Conservation (phyloP, 2,113 vertebrate species). For the Ginglymostoma cirratum region DNA sequence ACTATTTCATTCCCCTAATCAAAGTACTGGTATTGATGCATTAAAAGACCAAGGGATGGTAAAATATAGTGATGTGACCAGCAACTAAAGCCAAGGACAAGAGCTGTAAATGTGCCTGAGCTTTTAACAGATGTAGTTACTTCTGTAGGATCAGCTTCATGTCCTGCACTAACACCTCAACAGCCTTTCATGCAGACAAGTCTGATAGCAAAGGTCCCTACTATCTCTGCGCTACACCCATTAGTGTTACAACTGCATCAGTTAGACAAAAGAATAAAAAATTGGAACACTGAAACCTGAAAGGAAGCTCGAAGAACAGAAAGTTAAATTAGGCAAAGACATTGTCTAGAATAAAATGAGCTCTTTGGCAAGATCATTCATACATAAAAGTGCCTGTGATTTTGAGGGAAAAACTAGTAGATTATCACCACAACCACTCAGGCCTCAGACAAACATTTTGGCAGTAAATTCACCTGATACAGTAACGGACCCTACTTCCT, state of each 20-base stretch:
- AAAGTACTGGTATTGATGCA: slow-evolving; percentile 52
- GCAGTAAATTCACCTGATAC: slow-evolving; percentile 73
- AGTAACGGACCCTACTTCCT: slow-evolving; percentile 68
- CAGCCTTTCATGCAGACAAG: background rate
- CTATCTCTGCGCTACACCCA: slow-evolving; percentile 44
- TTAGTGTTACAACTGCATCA: slow-evolving; percentile 51
- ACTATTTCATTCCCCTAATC: slow-evolving; percentile 53
- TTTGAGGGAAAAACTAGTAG: slow-evolving; percentile 68
- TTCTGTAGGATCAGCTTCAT: slow-evolving; percentile 53
- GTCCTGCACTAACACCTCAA: slow-evolving; percentile 42
- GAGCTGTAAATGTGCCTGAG: slow-evolving; percentile 59
- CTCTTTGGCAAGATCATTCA: slow-evolving; percentile 29
- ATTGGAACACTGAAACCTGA: slow-evolving; percentile 47
- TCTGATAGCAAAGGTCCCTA: slow-evolving; percentile 39
- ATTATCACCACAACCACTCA: slow-evolving; percentile 65
- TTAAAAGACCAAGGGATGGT: slow-evolving; percentile 79
- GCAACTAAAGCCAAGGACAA: slow-evolving; percentile 58
- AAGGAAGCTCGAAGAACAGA: background rate
- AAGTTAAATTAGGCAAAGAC: background rate
- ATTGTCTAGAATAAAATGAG: slow-evolving; percentile 18
- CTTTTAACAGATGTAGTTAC: slow-evolving; percentile 53
- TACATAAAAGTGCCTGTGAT: slow-evolving; percentile 61
- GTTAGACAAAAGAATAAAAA: slow-evolving; percentile 54
- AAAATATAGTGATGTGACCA: slow-evolving; percentile 66
- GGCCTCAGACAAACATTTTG: slow-evolving; percentile 81